Evolutionary conservation across 2,888 invertebrate species (phyloP), one percentile per base, ranked within the genome.

Genomic region (Labia minor): DNA sequence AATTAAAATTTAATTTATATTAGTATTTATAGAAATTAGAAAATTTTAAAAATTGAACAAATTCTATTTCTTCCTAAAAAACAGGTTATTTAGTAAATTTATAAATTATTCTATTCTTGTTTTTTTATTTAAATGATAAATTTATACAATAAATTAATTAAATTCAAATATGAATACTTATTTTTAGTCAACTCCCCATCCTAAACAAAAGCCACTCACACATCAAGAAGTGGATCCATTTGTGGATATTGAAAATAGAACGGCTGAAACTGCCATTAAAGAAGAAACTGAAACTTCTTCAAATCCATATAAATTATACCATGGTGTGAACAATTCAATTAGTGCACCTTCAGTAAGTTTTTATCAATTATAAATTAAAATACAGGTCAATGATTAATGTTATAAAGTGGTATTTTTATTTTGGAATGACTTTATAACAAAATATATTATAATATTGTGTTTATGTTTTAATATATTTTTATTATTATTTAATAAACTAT

Each of bases 241-340:
- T 65, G 37, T 33, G 16, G 63, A 21, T 63, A 63, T 64, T 61
- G 64, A 63, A 68, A 69, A 67, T 68, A 66, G 68, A 66, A 16
- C n/a, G 49, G 64, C 64, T 62, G 68, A 68, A 63, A 67, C 67
- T 65, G 69, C 14, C 69, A 6, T 67, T 62, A 65, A 37, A 68
- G 66, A 70, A 66, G 65, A 64, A 65, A 70, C 68, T 66, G 71
- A 72, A 72, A 72, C 72, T 72, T 8, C 26, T 8, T 69, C 72
- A 66, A 67, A 68, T 67, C 68, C 69, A 69, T 63, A 65, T 4
- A 68, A 63, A 66, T 70, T 68, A 72, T 72, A 66, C 67, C 62
- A 67, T 67, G 71, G 68, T 71, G 68, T 71, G 70, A 71, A 70
- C 69, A 66, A 70, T 69, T 67, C 18, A 67, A 26, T 26, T 6